These are phyloP conservation scores for Conchocele bisecta DNA, from an alignment of 2,888 invertebrate genomes.

Conservation along the genomic window DNA sequence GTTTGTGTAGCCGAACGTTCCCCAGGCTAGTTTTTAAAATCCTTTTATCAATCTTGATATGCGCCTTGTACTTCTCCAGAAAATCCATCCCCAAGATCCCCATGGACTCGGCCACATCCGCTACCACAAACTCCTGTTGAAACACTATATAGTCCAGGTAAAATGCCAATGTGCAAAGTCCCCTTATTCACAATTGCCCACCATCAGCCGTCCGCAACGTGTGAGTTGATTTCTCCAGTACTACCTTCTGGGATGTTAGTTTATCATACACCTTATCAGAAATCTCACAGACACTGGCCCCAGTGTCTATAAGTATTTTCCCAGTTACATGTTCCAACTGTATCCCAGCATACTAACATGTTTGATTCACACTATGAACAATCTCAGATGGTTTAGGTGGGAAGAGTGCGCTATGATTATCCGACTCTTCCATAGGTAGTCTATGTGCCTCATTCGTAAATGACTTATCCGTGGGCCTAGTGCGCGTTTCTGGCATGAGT, in stretches of 20 bases:
- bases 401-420: too few relatives aligned
- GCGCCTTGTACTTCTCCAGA: background rate
- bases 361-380: too few relatives aligned
- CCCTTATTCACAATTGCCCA: background rate
- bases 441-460: too few relatives aligned
- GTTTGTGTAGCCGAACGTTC: background rate
- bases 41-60: background rate
- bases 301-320: background rate
- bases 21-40: background rate
- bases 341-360: background rate
- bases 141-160: background rate
- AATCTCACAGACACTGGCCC: background rate
- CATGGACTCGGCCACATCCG: background rate
- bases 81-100: conserved; percentile 1
- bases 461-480: too few relatives aligned
- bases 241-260: background rate
- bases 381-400: too few relatives aligned
- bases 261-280: background rate
- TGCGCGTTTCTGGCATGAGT: too few relatives aligned
- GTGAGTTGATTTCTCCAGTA: background rate
- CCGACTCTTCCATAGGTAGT: too few relatives aligned
- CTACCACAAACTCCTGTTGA: background rate
- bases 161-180: background rate
- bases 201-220: background rate
- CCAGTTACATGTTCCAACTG: background rate